phyloP scores from a whole-genome alignment of 2,888 invertebrate species.

The Hypsopygia costalis region DNA sequence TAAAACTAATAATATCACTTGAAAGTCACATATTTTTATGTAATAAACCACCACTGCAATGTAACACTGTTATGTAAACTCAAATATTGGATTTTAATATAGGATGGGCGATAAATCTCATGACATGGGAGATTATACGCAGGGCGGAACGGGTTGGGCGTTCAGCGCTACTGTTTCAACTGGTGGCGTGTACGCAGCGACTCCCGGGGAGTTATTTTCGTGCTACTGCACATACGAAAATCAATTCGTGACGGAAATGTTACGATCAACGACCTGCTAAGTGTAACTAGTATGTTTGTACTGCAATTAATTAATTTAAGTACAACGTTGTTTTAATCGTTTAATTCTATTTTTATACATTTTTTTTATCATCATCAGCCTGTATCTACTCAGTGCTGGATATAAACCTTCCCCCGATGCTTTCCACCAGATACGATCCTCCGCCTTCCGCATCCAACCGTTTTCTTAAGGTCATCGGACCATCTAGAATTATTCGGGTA shows the following conservation, averaged over 20 bases:
- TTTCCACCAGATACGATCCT: no score
- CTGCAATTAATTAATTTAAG: conserved; percentile 20
- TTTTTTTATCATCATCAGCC: no score
- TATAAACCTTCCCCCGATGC: no score
- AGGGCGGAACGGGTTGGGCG: conserved; percentile 51
- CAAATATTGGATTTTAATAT: conserved; percentile 22
- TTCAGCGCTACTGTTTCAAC: conserved; percentile 41
- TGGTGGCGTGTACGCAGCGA: conserved; percentile 56
- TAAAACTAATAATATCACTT: conserved; percentile 32
- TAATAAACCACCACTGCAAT: conserved; percentile 27
- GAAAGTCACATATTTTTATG: conserved; percentile 32
- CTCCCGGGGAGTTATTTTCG: conserved; percentile 76
- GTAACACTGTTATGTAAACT: conserved; percentile 21
- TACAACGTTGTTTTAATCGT: no score
- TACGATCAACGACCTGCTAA: conserved; percentile 77
- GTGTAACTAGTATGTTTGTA: conserved; percentile 27
- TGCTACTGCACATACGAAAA: conserved; percentile 74
- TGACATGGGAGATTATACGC: conserved; percentile 32
- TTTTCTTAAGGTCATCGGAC: no score
- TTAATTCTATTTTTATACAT: no score
- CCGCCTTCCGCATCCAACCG: no score
- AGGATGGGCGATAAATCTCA: conserved; percentile 27
- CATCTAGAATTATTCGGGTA: no score
- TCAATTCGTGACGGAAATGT: conserved; percentile 73
- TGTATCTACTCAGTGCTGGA: no score